Conservation (phyloP, 2,888 invertebrate species). For the Sphecodes monilicornis region DNA sequence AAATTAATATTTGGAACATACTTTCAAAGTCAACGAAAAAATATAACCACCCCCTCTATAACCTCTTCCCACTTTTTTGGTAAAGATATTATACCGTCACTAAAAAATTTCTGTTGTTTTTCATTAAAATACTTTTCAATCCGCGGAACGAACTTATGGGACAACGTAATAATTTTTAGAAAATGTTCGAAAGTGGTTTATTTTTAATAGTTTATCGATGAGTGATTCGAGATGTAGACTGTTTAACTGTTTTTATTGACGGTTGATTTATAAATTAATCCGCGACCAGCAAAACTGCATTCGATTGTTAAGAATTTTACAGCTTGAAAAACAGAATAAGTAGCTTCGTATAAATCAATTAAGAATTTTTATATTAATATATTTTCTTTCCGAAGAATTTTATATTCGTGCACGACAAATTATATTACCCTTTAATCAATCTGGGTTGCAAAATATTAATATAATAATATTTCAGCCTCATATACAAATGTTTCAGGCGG, state of each 20-base stretch:
- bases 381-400: not conserved
- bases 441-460: not conserved
- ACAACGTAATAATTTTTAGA: too few relatives aligned
- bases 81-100: too few relatives aligned
- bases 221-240: not conserved
- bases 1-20: too few relatives aligned
- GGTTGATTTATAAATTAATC: not conserved
- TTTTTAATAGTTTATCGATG: too few relatives aligned
- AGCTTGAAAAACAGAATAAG: not conserved
- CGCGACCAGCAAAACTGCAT: not conserved
- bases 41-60: too few relatives aligned
- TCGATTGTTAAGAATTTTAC: not conserved
- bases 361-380: not conserved
- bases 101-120: too few relatives aligned
- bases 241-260: not conserved
- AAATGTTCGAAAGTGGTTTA: too few relatives aligned
- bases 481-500: not conserved
- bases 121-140: too few relatives aligned
- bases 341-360: not conserved
- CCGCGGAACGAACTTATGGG: too few relatives aligned
- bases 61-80: too few relatives aligned
- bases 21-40: too few relatives aligned
- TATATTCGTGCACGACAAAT: not conserved
- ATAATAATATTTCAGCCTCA: too few relatives aligned
- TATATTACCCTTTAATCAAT: not conserved